Evolutionary conservation across 2,113 vertebrate genomes (phyloP).

Genomic region (Notothenia rossii): DNA sequence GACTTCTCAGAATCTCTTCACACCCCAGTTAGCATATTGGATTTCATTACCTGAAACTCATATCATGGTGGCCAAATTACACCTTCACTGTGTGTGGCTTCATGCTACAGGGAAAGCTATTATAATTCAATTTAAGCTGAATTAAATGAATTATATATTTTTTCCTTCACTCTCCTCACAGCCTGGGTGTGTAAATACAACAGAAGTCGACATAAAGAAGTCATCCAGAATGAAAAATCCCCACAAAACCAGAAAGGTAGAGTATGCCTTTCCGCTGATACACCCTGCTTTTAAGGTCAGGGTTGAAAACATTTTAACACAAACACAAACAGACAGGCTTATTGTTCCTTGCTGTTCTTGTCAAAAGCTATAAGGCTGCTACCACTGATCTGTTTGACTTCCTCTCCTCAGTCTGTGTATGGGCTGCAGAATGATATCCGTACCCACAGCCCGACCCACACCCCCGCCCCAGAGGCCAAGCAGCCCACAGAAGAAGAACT

Average conservation of each 20-base stretch:
- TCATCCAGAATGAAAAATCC: conserved; percentile 98
- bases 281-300: neutral
- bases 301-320: neutral
- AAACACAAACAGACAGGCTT: conserved; percentile 6
- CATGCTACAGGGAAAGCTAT: neutral
- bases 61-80: conserved; percentile 1
- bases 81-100: neutral
- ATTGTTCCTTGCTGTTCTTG: neutral
- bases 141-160: conserved; percentile 6
- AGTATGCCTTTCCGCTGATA: conserved; percentile 41
- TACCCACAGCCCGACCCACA: conserved; percentile 95
- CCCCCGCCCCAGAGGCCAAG: conserved; percentile 91
- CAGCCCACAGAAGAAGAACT: conserved; percentile 95
- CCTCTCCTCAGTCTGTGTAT: conserved; percentile 89
- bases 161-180: conserved; percentile 70
- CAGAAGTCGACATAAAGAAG: conserved; percentile 99
- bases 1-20: conserved; percentile 35
- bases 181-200: conserved; percentile 98
- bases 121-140: neutral
- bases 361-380: neutral
- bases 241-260: conserved; percentile 97
- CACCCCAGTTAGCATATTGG: neutral
- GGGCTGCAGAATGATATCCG: conserved; percentile 96
- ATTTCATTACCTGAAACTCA: conserved; percentile 24
- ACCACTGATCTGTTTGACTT: neutral